phyloP scores from a whole-genome alignment of 2,888 invertebrate species.

The Aleiodes alternator region DNA sequence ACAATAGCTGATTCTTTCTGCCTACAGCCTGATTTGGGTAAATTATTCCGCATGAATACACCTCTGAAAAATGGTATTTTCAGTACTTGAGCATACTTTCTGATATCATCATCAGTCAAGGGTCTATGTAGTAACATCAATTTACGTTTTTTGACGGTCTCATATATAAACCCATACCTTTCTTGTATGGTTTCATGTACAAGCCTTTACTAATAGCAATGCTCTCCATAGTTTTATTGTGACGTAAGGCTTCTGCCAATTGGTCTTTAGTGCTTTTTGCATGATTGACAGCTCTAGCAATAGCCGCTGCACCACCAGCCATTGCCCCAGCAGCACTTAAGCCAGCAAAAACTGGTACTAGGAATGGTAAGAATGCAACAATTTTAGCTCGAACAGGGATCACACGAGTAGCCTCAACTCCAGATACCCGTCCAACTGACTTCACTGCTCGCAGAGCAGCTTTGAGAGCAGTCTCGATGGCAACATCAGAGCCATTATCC shows the following conservation, averaged over 20 bases:
- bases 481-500: conserved; percentile 5
- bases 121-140: conserved; percentile 37
- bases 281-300: neutral
- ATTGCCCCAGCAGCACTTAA: neutral
- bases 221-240: too few relatives aligned
- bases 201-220: conserved; percentile 57
- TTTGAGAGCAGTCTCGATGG: conserved; percentile 35
- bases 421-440: conserved; percentile 53
- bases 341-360: neutral
- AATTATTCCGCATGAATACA: conserved; percentile 57
- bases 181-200: conserved; percentile 58
- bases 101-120: conserved; percentile 62
- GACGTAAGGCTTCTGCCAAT: conserved; percentile 61
- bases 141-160: conserved; percentile 43
- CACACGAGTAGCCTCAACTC: conserved; percentile 53
- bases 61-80: conserved; percentile 65
- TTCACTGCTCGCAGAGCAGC: conserved; percentile 59
- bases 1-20: conserved; percentile 29
- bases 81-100: conserved; percentile 57
- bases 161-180: conserved; percentile 51
- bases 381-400: too few relatives aligned
- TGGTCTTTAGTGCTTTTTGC: conserved; percentile 55
- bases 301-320: neutral
- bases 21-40: conserved; percentile 40
- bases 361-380: too few relatives aligned